These are phyloP conservation scores for Scaptodrosophila lebanonensis DNA, from an alignment of 1,140 invertebrate genomes.

Conservation along the genomic window DNA sequence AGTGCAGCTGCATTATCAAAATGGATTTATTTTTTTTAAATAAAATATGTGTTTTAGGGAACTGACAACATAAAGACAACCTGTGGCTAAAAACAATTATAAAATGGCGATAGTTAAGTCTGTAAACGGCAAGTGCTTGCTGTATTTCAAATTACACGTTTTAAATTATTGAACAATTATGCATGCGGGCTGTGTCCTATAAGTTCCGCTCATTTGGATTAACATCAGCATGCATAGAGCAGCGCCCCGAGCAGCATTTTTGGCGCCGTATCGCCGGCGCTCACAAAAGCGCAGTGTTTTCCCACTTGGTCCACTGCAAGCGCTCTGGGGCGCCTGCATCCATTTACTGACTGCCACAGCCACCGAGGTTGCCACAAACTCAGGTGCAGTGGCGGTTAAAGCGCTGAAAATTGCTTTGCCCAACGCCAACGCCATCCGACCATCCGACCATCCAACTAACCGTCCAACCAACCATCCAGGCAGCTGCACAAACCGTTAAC, in stretches of 20 bases:
- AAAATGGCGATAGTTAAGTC: too few species aligned
- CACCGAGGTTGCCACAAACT: slow-evolving; percentile 14
- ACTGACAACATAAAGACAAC: slow-evolving; percentile 12
- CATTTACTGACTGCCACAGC: too few species aligned
- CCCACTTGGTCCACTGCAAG: too few species aligned
- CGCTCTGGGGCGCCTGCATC: too few species aligned
- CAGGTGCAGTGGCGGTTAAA: slow-evolving; percentile 28
- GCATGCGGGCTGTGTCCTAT: slow-evolving; percentile 28
- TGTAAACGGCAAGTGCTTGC: too few species aligned
- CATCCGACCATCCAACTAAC: too few species aligned
- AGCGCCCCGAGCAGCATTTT: neutral
- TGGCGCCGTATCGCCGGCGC: too few species aligned
- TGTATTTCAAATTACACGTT: slow-evolving; percentile 24
- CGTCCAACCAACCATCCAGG: neutral
- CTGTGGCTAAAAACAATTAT: slow-evolving; percentile 20
- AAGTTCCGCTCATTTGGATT: slow-evolving; percentile 48
- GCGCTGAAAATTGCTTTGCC: slow-evolving; percentile 41
- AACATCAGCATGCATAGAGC: neutral
- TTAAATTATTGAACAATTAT: slow-evolving; percentile 37
- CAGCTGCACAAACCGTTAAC: slow-evolving; percentile 45
- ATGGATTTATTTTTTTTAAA: too few species aligned
- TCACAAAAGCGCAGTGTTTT: too few species aligned
- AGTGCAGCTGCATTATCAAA: too few species aligned
- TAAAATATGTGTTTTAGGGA: too few species aligned
- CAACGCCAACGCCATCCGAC: slow-evolving; percentile 9